phyloP scores from a whole-genome alignment of 2,797 vertebrate species.

The Salmo trutta region DNA sequence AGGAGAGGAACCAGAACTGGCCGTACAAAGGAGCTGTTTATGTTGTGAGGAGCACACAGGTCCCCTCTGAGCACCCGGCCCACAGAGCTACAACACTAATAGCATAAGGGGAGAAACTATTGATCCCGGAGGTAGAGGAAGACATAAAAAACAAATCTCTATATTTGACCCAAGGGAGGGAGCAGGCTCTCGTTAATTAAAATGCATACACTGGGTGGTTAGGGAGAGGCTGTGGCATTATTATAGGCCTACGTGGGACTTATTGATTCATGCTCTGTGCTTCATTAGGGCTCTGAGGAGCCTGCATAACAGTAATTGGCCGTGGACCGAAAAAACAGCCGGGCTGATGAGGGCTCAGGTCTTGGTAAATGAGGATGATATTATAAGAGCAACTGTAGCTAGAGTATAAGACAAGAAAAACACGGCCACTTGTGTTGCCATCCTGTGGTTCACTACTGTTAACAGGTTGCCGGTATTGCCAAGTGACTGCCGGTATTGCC shows the following conservation, averaged over 20 bases:
- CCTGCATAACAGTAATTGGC: slow-evolving; percentile 10
- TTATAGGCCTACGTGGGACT: slow-evolving; percentile 10
- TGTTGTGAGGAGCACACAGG: background rate
- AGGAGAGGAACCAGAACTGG: background rate
- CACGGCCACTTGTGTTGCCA: background rate
- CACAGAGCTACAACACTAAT: slow-evolving; percentile 8
- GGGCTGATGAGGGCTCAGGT: background rate
- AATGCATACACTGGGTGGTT: slow-evolving; percentile 4
- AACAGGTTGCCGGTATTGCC: background rate
- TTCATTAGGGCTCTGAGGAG: slow-evolving; percentile 34
- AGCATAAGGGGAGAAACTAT: slow-evolving; percentile 17
- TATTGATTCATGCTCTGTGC: slow-evolving; percentile 2
- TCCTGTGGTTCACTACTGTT: background rate
- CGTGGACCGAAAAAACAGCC: slow-evolving; percentile 24
- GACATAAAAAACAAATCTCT: slow-evolving; percentile 15
- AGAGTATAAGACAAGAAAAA: background rate
- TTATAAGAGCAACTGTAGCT: background rate
- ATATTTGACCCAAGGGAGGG: background rate
- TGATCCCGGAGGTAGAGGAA: slow-evolving; percentile 8
- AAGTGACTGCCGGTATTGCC: too few relatives aligned
- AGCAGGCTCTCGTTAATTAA: slow-evolving; percentile 20
- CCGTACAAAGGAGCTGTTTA: background rate
- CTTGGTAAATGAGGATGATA: background rate
- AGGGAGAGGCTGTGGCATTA: slow-evolving; percentile 12
- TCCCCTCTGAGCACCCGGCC: slow-evolving; percentile 6